These are phyloP conservation scores for Antechinus stuartii DNA, from an alignment of 2,113 vertebrate genomes.

Conservation along the genomic window DNA sequence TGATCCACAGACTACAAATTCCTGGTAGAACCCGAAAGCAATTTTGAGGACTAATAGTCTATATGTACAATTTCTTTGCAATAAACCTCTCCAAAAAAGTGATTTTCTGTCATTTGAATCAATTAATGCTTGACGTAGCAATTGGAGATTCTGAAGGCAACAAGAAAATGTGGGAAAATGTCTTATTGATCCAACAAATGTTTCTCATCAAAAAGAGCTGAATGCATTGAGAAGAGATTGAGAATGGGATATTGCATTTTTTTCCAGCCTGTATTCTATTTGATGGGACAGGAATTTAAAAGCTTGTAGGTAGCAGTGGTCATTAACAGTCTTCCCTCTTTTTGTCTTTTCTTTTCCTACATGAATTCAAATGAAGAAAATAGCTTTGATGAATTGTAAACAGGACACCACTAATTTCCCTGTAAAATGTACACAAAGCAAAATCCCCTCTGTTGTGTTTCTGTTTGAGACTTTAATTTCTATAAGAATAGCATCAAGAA, in stretches of 20 bases:
- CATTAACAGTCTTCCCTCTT: conserved; percentile 59
- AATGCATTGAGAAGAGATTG: conserved; percentile 63
- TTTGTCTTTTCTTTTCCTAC: conserved; percentile 1
- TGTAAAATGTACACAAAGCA: not conserved
- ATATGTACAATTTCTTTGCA: conserved; percentile 39
- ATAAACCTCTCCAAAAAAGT: not conserved
- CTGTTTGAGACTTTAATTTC: conserved; percentile 73
- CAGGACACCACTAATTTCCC: conserved; percentile 33
- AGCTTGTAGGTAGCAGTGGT: conserved; percentile 17
- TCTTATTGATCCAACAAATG: conserved; percentile 79
- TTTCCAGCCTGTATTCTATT: conserved; percentile 24
- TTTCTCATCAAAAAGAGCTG: conserved; percentile 72
- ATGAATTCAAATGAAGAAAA: conserved; percentile 41
- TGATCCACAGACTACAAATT: conserved; percentile 29
- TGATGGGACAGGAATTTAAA: conserved; percentile 63
- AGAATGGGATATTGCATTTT: conserved; percentile 64
- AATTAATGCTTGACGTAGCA: conserved; percentile 79
- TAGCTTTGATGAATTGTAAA: conserved; percentile 57
- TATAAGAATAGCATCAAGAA: conserved; percentile 48
- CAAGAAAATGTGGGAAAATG: conserved; percentile 79
- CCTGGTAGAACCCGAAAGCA: not conserved
- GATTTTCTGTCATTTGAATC: conserved; percentile 74
- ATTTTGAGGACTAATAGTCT: not conserved
- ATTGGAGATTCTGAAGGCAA: conserved; percentile 63
- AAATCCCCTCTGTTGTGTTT: conserved; percentile 10